Conservation (phyloP, 2,888 invertebrate species). For the Masnerella sp. region DNA sequence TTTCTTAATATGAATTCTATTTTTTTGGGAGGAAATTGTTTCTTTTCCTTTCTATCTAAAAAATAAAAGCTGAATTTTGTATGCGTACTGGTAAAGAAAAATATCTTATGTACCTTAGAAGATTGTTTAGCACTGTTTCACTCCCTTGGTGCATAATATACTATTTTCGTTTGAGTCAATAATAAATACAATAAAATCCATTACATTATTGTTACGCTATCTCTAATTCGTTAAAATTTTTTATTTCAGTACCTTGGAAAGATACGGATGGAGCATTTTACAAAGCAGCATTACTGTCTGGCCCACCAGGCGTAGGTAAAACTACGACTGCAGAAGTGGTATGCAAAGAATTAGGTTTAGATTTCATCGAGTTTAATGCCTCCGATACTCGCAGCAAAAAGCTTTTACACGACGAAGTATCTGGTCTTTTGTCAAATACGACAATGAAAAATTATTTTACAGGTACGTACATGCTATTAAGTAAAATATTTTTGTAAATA, state of each 20-base stretch:
- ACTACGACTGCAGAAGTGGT: constrained; percentile 94
- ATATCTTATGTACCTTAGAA: too few species aligned
- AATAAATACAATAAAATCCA: too few species aligned
- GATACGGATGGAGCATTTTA: constrained; percentile 91
- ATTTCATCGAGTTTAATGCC: constrained; percentile 91
- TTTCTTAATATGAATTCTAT: too few species aligned
- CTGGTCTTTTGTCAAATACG: constrained; percentile 87
- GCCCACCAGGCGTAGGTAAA: constrained; percentile 98
- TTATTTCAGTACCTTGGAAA: constrained; percentile 74
- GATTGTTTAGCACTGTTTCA: too few species aligned
- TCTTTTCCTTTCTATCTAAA: too few species aligned
- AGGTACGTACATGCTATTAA: constrained; percentile 76
- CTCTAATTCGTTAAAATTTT: background rate
- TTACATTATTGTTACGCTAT: background rate
- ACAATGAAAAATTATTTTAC: constrained; percentile 85
- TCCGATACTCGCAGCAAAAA: constrained; percentile 97
- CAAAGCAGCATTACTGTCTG: constrained; percentile 95
- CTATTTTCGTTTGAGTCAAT: too few species aligned
- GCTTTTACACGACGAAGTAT: constrained; percentile 89
- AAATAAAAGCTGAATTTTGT: too few species aligned
- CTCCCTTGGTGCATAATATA: too few species aligned
- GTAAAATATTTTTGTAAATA: background rate
- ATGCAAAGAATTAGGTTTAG: constrained; percentile 92
- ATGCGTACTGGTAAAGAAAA: too few species aligned
- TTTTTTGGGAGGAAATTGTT: too few species aligned